A percentile compares a stretch with the other conserved stretches of the same genome.
phyloP scores from a whole-genome alignment of 2,797 vertebrate species.

The Neosalanx taihuensis region DNA sequence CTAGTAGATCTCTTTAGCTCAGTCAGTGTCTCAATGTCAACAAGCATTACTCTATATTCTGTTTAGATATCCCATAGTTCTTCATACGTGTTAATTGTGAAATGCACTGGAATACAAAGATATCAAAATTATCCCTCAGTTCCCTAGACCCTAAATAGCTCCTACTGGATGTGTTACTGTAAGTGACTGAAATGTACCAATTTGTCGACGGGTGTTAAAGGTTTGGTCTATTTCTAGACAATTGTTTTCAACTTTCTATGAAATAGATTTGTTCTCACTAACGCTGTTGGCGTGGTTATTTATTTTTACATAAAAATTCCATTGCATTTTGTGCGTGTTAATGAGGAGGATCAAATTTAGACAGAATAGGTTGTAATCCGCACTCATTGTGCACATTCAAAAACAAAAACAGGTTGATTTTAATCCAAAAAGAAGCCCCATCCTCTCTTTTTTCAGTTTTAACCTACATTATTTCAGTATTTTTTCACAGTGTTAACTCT shows the following conservation, averaged over 20 bases:
- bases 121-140: slow-evolving; percentile 34
- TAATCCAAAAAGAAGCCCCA: not conserved
- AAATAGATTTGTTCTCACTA: slow-evolving; percentile 6
- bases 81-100: slow-evolving; percentile 21
- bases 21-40: slow-evolving; percentile 27
- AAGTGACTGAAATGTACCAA: not conserved
- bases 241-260: not conserved
- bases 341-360: slow-evolving; percentile 5
- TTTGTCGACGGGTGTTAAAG: not conserved
- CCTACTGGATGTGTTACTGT: not conserved
- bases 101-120: slow-evolving; percentile 41
- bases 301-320: slow-evolving; percentile 26
- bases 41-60: slow-evolving; percentile 41
- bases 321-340: slow-evolving; percentile 32
- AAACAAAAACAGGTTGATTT: not conserved
- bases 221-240: slow-evolving; percentile 1
- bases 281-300: not conserved
- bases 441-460: not conserved
- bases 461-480: not conserved
- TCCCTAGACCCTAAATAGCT: not conserved
- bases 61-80: slow-evolving; percentile 16
- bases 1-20: not conserved
- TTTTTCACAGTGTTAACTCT: not conserved
- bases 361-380: slow-evolving; percentile 24
- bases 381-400: not conserved